phyloP scores from a whole-genome alignment of 2,888 invertebrate genomes.

The Lepidochrysops patricia region DNA sequence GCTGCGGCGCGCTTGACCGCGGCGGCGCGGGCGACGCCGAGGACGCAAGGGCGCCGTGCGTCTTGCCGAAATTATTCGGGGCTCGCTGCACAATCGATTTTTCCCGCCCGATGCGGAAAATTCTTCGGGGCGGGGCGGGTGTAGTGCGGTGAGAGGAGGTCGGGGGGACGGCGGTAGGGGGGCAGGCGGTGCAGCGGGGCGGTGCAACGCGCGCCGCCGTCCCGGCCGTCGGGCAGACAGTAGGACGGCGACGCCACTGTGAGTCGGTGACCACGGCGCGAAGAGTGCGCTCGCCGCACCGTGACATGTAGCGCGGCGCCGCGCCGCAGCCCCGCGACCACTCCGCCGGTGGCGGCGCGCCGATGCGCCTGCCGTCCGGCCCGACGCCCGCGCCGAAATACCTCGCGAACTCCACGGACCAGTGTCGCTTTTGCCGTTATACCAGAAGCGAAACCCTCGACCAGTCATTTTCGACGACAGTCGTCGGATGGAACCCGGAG shows the following conservation, averaged over 20 bases:
- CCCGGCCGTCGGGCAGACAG: slow-evolving; percentile 66
- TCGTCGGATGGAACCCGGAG: slow-evolving; percentile 73
- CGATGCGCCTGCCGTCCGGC: slow-evolving; percentile 66
- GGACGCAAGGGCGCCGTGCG: slow-evolving; percentile 72
- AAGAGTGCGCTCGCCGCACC: slow-evolving; percentile 69
- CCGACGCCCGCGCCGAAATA: slow-evolving; percentile 53
- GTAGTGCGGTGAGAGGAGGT: slow-evolving; percentile 47
- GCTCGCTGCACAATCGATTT: slow-evolving; percentile 75
- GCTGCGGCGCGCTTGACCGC: slow-evolving; percentile 50
- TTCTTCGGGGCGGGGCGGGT: slow-evolving; percentile 71
- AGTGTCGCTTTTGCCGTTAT: slow-evolving; percentile 50
- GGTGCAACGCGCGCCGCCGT: slow-evolving; percentile 70
- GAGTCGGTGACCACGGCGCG: slow-evolving; percentile 72
- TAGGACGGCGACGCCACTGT: slow-evolving; percentile 73
- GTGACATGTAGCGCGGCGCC: slow-evolving; percentile 66
- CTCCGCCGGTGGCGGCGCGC: slow-evolving; percentile 68
- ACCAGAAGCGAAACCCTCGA: slow-evolving; percentile 64
- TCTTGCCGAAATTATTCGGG: slow-evolving; percentile 74
- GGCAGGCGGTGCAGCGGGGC: slow-evolving; percentile 72
- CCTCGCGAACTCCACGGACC: slow-evolving; percentile 36
- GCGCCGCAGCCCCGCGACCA: slow-evolving; percentile 63
- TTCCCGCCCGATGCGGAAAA: slow-evolving; percentile 74
- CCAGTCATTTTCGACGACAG: slow-evolving; percentile 63
- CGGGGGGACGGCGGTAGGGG: slow-evolving; percentile 48
- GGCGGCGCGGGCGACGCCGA: slow-evolving; percentile 33